These are phyloP conservation scores for Synchiropus splendidus DNA, from an alignment of 2,113 vertebrate genomes.

Conservation along the genomic window DNA sequence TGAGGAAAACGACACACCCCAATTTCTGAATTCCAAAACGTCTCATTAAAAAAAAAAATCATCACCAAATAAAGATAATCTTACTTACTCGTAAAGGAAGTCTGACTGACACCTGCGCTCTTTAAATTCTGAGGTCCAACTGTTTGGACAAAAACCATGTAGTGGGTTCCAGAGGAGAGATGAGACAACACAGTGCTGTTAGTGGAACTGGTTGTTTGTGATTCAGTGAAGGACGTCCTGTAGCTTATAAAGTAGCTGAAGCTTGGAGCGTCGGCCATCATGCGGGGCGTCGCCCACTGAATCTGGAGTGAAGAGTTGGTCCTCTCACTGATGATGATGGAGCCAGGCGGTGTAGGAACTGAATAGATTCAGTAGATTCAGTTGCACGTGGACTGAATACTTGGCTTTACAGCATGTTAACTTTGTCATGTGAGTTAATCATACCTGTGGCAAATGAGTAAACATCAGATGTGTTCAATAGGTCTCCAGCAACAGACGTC, in stretches of 20 bases:
- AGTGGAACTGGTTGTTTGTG: fast-evolving
- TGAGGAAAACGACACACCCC: no score
- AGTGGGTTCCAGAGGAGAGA: conserved; percentile 33
- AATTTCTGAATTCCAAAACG: no score
- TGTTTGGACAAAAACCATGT: conserved; percentile 28
- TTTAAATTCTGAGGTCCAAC: conserved; percentile 17
- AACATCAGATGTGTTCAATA: neutral
- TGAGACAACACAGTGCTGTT: neutral
- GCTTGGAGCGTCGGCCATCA: conserved; percentile 8
- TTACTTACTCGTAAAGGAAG: conserved; percentile 43
- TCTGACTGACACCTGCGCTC: neutral
- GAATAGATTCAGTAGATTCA: neutral
- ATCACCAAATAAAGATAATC: no score
- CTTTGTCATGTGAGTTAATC: conserved; percentile 2
- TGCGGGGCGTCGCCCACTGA: conserved; percentile 16
- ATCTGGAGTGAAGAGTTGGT: conserved; percentile 28
- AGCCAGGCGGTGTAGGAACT: conserved; percentile 42
- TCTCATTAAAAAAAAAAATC: no score
- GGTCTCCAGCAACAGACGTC: conserved; percentile 26
- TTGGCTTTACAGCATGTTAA: no score
- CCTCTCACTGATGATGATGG: neutral
- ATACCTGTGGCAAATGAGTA: conserved; percentile 38
- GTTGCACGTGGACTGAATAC: no score
- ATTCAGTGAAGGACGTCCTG: fast-evolving
- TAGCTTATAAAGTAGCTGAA: conserved; percentile 34